Base-by-base conservation (phyloP, 1,140 invertebrate genomes). In the Drosophila quadrilineata region DNA sequence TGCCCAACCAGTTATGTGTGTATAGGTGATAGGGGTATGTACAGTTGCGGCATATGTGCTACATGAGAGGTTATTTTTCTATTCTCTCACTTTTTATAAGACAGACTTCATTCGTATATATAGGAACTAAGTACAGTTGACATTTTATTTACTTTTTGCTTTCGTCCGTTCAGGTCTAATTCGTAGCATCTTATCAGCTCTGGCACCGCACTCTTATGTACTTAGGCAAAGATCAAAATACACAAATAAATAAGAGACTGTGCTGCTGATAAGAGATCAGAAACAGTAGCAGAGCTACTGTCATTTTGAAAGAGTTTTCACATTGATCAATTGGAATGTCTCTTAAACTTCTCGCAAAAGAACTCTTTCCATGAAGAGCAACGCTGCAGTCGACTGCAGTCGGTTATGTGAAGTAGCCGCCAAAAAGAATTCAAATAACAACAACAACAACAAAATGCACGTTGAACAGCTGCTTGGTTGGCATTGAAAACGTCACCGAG, bases 391-490 rank as follows among this genome's bases (percentile, higher is more conserved):
- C 50, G 50, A 6, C n/a, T n/a, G n/a, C 16, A 38, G 24, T 26
- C 21, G 21, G 48, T 50, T 21, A 50, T 19, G 6, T 36, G 10
- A 22, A 36, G 48, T 24, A 40, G 38, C 38, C 35, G 43, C 38
- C 33, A 48, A 58, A 58, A 45, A 24, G n/a, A 58, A 33, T 9
- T 43, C 4, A n/a, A 17, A 24, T 35, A 49, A 33, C 16, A 33
- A 48, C 9, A 53, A 49, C 59, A 41, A 40, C n/a, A 43, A 46
- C 38, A 57, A 59, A n/a, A 56, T 26, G 52, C 50, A 45, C 43
- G 36, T 50, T 43, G 33, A 80, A 82, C 77, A 82, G 77, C 77
- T 82, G 77, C 77, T 82, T 56, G 77, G 73, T 84, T 82, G 77
- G 77, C 77, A 82, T 82, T 82, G 77, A 82, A 82, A 82, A 66